phyloP scores from a whole-genome alignment of 2,888 invertebrate species.

The Apotomis turbidana region DNA sequence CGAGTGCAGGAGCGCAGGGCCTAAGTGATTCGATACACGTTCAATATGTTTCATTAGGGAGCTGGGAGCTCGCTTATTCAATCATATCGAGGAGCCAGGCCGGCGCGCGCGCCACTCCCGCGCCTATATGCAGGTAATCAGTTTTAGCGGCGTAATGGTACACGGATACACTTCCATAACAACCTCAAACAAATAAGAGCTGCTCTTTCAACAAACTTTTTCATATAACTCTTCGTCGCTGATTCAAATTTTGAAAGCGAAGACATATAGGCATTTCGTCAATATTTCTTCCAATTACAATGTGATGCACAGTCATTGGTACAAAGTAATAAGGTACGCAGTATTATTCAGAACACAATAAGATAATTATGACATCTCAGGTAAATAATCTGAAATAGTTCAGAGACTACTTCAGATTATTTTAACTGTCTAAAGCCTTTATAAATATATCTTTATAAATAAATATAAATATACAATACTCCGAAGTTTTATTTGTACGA shows the following conservation, averaged over 20 bases:
- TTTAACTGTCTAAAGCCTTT: no score
- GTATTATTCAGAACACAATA: no score
- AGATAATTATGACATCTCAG: no score
- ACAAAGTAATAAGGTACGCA: no score
- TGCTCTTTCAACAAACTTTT: not conserved
- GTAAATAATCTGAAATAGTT: no score
- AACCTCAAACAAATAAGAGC: constrained; percentile 47
- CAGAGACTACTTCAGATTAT: no score
- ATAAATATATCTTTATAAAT: no score
- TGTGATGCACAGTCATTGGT: no score
- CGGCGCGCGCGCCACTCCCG: constrained; percentile 61
- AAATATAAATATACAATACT: no score
- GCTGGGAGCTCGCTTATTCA: constrained; percentile 78
- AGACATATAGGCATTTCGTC: no score
- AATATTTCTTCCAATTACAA: no score
- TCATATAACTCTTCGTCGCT: not conserved
- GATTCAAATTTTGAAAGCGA: not conserved
- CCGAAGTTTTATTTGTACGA: no score
- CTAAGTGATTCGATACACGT: constrained; percentile 83
- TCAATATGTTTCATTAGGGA: constrained; percentile 83
- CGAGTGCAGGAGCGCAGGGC: constrained; percentile 76
- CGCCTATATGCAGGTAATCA: constrained; percentile 71
- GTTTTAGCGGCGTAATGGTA: constrained; percentile 72
- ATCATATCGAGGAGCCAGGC: constrained; percentile 68
- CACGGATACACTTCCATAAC: constrained; percentile 52